phyloP scores from a whole-genome alignment of 1,140 invertebrate species.

The Drosophila orosa region DNA sequence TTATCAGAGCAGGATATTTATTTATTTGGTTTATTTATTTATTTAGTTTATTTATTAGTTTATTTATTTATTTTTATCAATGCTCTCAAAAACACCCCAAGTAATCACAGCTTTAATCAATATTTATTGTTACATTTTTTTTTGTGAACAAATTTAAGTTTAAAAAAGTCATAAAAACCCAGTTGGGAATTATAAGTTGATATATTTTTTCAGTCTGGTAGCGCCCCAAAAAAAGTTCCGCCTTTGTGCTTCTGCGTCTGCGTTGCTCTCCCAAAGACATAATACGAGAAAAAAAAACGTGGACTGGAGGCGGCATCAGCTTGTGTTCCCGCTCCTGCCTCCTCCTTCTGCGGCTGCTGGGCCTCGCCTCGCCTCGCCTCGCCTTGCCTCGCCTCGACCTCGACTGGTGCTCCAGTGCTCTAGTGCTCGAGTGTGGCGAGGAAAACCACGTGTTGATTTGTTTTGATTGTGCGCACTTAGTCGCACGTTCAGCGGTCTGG shows the following conservation, averaged over 20 bases:
- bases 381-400: constrained; percentile 37
- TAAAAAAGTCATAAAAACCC: too few relatives aligned
- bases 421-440: constrained; percentile 36
- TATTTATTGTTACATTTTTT: too few relatives aligned
- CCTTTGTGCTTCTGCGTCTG: constrained; percentile 24
- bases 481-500: constrained; percentile 18
- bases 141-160: too few relatives aligned
- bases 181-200: not conserved
- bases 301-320: not conserved
- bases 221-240: not conserved
- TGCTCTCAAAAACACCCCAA: too few relatives aligned
- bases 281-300: too few relatives aligned
- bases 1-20: too few relatives aligned
- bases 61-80: too few relatives aligned
- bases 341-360: constrained; percentile 13
- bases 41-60: too few relatives aligned
- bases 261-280: constrained; percentile 7
- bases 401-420: constrained; percentile 31
- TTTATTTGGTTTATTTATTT: too few relatives aligned
- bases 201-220: not conserved
- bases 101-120: too few relatives aligned
- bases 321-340: not conserved
- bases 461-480: constrained; percentile 83
- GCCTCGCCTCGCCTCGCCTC: constrained; percentile 30
- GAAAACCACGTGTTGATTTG: constrained; percentile 84